phyloP scores from a whole-genome alignment of 2,113 vertebrate genomes.

The Argyrosomus japonicus region DNA sequence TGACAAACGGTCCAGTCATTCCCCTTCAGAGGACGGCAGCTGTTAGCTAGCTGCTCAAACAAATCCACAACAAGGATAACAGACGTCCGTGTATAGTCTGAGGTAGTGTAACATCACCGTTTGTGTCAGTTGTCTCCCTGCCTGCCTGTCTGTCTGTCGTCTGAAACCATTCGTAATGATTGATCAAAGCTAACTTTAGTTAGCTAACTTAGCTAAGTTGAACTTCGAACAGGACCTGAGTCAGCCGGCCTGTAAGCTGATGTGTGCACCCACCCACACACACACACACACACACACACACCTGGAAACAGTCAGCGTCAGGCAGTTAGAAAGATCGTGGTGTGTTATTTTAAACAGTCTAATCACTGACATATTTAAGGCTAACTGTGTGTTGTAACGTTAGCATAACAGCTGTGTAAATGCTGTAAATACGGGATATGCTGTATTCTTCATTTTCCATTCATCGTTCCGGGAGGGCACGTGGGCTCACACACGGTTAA shows the following conservation, averaged over 20 bases:
- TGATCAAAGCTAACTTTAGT: slow-evolving; percentile 7
- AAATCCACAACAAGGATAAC: background rate
- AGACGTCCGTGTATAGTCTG: background rate
- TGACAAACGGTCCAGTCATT: background rate
- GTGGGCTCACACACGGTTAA: no score
- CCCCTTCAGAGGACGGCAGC: background rate
- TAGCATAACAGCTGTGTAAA: no score
- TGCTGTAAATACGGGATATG: no score
- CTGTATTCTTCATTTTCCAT: no score
- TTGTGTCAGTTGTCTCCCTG: background rate
- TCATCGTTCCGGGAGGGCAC: no score
- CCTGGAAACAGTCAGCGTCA: no score
- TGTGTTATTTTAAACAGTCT: no score
- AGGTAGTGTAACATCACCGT: slow-evolving; percentile 23
- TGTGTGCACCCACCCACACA: background rate
- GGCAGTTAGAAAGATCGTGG: no score
- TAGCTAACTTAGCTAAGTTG: background rate
- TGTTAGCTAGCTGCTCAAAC: background rate
- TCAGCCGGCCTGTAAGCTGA: background rate
- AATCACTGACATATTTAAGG: no score
- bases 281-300: no score
- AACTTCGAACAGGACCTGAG: background rate
- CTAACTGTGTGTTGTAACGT: no score
- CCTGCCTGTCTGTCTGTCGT: background rate
- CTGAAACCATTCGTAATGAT: background rate